phyloP scores from a whole-genome alignment of 2,113 vertebrate genomes.

The Coryphaenoides rupestris region DNA sequence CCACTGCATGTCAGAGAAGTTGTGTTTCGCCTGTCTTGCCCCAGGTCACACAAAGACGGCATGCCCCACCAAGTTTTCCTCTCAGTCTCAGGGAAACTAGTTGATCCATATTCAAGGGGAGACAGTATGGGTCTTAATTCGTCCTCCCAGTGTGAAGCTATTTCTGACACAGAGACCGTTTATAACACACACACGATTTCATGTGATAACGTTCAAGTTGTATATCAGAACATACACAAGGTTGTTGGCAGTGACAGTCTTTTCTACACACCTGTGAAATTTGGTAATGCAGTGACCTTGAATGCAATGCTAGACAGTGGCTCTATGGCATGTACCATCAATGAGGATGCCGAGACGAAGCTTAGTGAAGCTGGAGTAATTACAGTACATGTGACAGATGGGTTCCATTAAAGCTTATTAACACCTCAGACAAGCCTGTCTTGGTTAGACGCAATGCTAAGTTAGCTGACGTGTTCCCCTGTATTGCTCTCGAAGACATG shows the following conservation, averaged over 20 bases:
- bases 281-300: neutral
- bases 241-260: neutral
- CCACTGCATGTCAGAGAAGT: constrained; percentile 15
- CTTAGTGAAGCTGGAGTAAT: neutral
- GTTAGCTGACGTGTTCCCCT: no score
- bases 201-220: neutral
- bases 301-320: constrained; percentile 1
- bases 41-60: constrained; percentile 17
- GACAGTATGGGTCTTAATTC: neutral
- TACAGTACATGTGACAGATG: constrained; percentile 13
- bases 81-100: constrained; percentile 13
- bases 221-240: constrained; percentile 16
- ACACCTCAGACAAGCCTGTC: no score
- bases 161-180: neutral
- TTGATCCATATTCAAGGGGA: constrained; percentile 7
- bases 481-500: no score
- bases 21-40: constrained; percentile 12
- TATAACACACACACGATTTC: neutral
- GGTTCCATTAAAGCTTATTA: constrained; percentile 1
- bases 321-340: neutral
- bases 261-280: neutral
- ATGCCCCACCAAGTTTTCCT: neutral
- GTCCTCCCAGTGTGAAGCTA: neutral
- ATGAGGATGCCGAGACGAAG: neutral
- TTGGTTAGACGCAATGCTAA: no score